Evolutionary conservation across 1,140 invertebrate genomes (phyloP), one percentile per base, ranked within the genome.

Genomic region (Drosophila mayri): DNA sequence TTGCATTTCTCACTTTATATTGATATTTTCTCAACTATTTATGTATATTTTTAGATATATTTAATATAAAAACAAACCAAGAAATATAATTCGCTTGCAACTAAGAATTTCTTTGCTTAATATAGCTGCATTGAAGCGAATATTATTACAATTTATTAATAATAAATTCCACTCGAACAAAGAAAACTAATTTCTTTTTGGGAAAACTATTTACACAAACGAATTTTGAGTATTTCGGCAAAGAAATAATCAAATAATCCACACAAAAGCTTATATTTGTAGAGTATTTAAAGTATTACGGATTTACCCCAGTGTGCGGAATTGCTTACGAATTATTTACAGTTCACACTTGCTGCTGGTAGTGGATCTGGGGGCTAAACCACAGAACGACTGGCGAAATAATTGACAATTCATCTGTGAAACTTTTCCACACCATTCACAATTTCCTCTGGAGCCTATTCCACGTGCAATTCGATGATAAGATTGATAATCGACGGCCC

Each of bases 371-470:
- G 64, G 28, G 64, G 20, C 49, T 40, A 49, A 3, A 38, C 11
- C 40, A 20, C 20, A 20, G 20, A 20, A 16, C 5, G 20, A 40
- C 20, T 40, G 50, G 6, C 66, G 40, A 14, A 50, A 41, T 65
- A 16, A 37, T 4, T 49, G 46, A 7, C 62, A 44, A 49, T 72
- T 72, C 44, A 71, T 71, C 52, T 41, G 14, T 30, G 44, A 58
- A 72, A 71, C 41, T 68, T 72, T 72, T 72, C 68, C 68, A 72
- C 52, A 72, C 52, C 67, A 49, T 70, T 57, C 35, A 25, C 65
- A 4, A 43, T 43, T 64, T 9, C 50, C 60, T 22, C 25, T 16
- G 9, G 14, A 54, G 32, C 16, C 4, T 38, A 47, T 62, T 37
- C 22, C 35, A 66, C 66, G 65, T 68, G 59, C 37, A 40, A 41